These are phyloP conservation scores for Drosophila formosana DNA, from an alignment of 2,888 invertebrate species.

Conservation along the genomic window DNA sequence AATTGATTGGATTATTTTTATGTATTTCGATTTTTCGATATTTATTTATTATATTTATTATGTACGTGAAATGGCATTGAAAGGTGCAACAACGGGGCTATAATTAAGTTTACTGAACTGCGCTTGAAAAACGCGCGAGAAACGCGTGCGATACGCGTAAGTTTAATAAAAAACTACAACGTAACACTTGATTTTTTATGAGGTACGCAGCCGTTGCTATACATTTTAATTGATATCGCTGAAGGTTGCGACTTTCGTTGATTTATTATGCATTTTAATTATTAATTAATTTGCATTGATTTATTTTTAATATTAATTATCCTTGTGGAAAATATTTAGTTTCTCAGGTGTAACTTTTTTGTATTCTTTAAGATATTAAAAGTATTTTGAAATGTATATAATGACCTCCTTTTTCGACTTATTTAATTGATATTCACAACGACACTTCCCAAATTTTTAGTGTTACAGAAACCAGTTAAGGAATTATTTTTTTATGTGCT, in stretches of 20 bases:
- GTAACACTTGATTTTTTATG: constrained; percentile 13
- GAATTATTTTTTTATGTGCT: background rate
- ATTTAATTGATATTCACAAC: background rate
- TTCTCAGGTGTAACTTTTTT: background rate
- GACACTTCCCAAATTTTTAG: background rate
- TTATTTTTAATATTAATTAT: background rate
- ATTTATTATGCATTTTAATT: constrained; percentile 1
- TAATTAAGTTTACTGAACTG: constrained; percentile 48
- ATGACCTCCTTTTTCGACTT: background rate
- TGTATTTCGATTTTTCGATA: background rate
- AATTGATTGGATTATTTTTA: constrained; percentile 18
- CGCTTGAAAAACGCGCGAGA: constrained; percentile 35
- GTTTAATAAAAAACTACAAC: constrained; percentile 11
- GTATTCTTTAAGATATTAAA: background rate
- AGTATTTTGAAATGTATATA: background rate
- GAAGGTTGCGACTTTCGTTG: constrained; percentile 10
- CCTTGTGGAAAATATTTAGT: background rate
- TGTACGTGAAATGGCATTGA: constrained; percentile 41
- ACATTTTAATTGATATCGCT: constrained; percentile 7
- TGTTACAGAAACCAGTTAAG: background rate
- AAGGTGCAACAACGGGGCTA: constrained; percentile 6
- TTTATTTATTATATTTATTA: constrained; percentile 9
- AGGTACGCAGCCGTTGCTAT: background rate
- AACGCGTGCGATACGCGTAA: constrained; percentile 23
- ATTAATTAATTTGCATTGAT: background rate